Conservation (phyloP, 2,797 vertebrate species). For the Mallotus villosus region DNA sequence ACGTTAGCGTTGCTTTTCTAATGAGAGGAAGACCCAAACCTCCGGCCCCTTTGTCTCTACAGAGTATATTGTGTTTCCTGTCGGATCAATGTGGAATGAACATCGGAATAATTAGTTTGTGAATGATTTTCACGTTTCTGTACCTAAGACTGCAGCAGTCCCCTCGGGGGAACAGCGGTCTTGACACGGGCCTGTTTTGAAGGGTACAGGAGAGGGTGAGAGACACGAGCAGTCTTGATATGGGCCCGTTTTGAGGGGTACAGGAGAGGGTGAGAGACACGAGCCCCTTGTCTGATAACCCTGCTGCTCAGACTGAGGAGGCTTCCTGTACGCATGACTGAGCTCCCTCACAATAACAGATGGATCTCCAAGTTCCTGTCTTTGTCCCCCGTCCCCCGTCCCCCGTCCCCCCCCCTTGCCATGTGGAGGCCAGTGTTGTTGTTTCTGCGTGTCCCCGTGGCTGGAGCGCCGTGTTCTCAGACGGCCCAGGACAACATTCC, state of each 20-base stretch:
- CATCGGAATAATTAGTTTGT: neutral
- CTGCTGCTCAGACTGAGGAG: conserved; percentile 54
- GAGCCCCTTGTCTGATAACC: conserved; percentile 65
- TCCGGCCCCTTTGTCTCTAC: too few species aligned
- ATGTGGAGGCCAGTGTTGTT: conserved; percentile 21
- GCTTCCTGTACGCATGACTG: conserved; percentile 62
- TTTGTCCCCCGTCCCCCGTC: too few species aligned
- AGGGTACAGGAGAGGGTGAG: conserved; percentile 50
- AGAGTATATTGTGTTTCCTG: too few species aligned
- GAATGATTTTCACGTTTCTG: conserved; percentile 18
- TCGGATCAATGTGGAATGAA: too few species aligned
- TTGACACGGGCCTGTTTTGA: conserved; percentile 51
- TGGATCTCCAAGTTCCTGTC: conserved; percentile 69
- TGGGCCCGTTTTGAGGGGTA: conserved; percentile 46
- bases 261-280: conserved; percentile 58
- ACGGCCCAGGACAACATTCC: conserved; percentile 4
- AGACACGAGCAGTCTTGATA: conserved; percentile 60
- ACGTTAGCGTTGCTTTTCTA: too few species aligned
- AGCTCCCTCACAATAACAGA: conserved; percentile 67
- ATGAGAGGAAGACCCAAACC: too few species aligned
- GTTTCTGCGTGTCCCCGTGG: conserved; percentile 21
- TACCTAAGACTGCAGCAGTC: conserved; percentile 2
- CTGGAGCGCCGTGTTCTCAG: conserved; percentile 23
- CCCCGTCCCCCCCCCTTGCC: neutral
- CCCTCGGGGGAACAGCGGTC: neutral